Evolutionary conservation across 2,888 invertebrate species (phyloP).

Genomic region (Timema cristinae): DNA sequence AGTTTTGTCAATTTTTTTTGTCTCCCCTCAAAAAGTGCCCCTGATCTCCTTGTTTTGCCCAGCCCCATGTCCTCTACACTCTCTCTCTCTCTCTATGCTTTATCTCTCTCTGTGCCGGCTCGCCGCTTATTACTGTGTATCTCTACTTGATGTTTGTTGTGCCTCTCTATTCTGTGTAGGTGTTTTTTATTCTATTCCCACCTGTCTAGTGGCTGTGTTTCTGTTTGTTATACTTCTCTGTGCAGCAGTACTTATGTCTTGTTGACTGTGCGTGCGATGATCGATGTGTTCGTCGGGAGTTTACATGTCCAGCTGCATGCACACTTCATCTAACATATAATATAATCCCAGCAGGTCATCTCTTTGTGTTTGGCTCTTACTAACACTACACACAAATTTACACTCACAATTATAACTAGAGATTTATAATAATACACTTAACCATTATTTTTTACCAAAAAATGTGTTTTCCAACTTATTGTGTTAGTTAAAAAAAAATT

Average conservation of each 20-base stretch:
- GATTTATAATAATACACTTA: no score
- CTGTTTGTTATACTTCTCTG: constrained; percentile 25
- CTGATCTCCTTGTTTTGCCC: no score
- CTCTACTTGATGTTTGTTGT: constrained; percentile 21
- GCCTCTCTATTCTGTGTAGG: constrained; percentile 31
- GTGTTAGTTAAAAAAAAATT: no score
- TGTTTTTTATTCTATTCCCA: constrained; percentile 25
- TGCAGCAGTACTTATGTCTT: constrained; percentile 29
- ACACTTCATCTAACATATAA: constrained; percentile 18
- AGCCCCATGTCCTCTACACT: constrained; percentile 22
- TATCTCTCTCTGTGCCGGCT: constrained; percentile 31
- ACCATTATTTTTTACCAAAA: no score
- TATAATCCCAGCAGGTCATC: constrained; percentile 20
- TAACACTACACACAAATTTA: no score
- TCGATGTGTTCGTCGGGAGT: constrained; percentile 23
- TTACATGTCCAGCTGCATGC: constrained; percentile 8
- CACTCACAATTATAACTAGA: no score
- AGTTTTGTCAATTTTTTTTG: constrained; percentile 18
- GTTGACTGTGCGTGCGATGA: constrained; percentile 27
- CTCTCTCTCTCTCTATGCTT: constrained; percentile 28
- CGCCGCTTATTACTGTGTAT: constrained; percentile 26
- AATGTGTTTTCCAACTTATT: no score
- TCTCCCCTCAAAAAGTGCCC: constrained; percentile 11
- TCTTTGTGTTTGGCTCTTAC: neutral
- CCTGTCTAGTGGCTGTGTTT: constrained; percentile 32